Conservation (phyloP, 2,797 vertebrate species). For the Notolepis coatsorum region DNA sequence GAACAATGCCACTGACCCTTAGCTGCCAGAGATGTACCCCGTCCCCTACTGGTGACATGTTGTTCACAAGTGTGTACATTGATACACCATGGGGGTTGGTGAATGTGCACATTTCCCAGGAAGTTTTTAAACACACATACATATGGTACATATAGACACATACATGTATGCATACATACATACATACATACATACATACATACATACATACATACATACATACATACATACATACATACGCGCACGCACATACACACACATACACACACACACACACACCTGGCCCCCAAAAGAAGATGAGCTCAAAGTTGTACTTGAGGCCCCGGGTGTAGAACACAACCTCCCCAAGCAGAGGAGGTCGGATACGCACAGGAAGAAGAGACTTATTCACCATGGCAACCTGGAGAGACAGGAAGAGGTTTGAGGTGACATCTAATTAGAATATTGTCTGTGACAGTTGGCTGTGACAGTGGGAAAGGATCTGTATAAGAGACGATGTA, state of each 20-base stretch:
- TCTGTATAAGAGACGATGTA: too few relatives aligned
- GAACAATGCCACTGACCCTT: too few relatives aligned
- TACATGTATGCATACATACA: too few relatives aligned
- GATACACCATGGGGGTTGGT: too few relatives aligned
- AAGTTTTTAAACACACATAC: too few relatives aligned
- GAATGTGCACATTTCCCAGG: too few relatives aligned
- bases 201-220: too few relatives aligned
- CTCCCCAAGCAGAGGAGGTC: slow-evolving; percentile 88
- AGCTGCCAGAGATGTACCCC: too few relatives aligned
- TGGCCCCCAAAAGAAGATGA: slow-evolving; percentile 99
- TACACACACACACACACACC: slow-evolving; percentile 53
- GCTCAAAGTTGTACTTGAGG: slow-evolving; percentile 99
- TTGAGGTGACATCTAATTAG: background rate
- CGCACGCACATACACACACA: background rate
- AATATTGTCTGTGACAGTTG: background rate
- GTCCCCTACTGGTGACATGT: too few relatives aligned
- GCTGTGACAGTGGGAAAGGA: background rate
- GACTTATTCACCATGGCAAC: slow-evolving; percentile 98
- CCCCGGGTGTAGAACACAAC: slow-evolving; percentile 94
- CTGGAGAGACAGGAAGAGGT: slow-evolving; percentile 48
- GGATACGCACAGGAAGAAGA: slow-evolving; percentile 93
- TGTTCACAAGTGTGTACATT: too few relatives aligned
- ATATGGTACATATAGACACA: too few relatives aligned
- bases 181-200: too few relatives aligned
- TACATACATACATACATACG: background rate